Evolutionary conservation across 1,140 invertebrate genomes (phyloP), one percentile per base, ranked within the genome.

Genomic region (Pseudomyrmex flavicornis): DNA sequence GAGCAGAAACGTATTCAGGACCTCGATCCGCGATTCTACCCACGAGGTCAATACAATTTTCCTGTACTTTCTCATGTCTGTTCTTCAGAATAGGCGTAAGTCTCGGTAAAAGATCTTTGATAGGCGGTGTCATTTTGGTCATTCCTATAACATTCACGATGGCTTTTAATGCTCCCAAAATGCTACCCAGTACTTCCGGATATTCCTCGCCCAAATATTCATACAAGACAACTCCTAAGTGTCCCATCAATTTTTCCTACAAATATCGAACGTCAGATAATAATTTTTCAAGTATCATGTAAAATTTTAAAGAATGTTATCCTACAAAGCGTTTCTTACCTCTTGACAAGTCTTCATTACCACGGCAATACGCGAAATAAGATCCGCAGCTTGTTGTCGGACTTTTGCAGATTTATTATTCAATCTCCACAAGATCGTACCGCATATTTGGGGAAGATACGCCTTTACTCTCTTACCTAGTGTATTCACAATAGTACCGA

Each of bases 361-460:
- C 22, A 99, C 98, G 1, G 99, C 99, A 90, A 99, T 99, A 54
- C 98, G 96, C 0, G 99, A 99, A 90, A 99, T 99, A 62, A 99
- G 95, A 96, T 99, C 99, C 12, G 99, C 99, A 0, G 99, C 99
- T 95, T 99, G 99, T 93, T 99, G 99, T 69, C 99, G 96, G 2
- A 99, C 99, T 95, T 99, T 99, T 2, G 99, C 99, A 0, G 99
- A 99, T 95, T 99, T 99, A 93, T 99, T 99, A 94, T 99, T 99
- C 85, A 99, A 96, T 80, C 99, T 95, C 99, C 99, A 99, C 15
- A 99, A 95, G 92, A 99, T 99, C 0, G 99, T 99, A 96, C 99
- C 99, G 93, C 99, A 99, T 91, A 99, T 99, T 95, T 99, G 99
- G 0, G 99, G 99, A 84, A 99, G 95, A 93, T 99, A 99, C 0